A percentile compares a stretch with the other conserved stretches of the same genome.
Evolutionary conservation across 1,140 invertebrate genomes (phyloP).

Genomic region (Drosophila serrata): DNA sequence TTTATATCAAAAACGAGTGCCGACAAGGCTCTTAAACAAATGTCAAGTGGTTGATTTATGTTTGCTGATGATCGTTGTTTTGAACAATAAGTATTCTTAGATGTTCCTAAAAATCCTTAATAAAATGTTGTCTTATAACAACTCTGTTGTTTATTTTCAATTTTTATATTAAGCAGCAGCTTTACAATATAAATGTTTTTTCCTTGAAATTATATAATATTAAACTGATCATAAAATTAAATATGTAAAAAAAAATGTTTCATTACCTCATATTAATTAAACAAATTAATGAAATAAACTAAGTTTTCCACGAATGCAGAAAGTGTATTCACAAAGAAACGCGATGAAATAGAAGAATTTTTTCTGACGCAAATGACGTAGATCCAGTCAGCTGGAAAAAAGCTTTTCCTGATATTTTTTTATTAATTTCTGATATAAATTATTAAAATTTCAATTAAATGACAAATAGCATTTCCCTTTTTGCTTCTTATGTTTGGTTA

Average conservation of each 20-base stretch:
- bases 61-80: conserved; percentile 1
- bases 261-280: background rate
- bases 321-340: conserved; percentile 9
- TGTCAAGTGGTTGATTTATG: background rate
- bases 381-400: conserved; percentile 28
- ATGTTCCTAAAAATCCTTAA: background rate
- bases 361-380: conserved; percentile 33
- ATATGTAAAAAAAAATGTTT: background rate
- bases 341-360: conserved; percentile 4
- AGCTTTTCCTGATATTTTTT: conserved; percentile 35
- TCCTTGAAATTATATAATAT: too few relatives aligned
- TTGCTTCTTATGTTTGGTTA: conserved; percentile 7
- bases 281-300: background rate
- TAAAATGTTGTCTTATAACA: background rate
- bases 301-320: background rate
- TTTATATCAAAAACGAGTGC: background rate
- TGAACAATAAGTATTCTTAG: background rate
- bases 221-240: too few relatives aligned
- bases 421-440: conserved; percentile 1
- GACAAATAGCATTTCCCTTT: conserved; percentile 3
- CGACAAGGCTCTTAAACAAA: background rate
- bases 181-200: too few relatives aligned
- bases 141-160: background rate
- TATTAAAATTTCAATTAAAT: conserved; percentile 30
- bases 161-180: background rate